Conservation (phyloP, 2,113 vertebrate genomes). For the Gymnogyps californianus region DNA sequence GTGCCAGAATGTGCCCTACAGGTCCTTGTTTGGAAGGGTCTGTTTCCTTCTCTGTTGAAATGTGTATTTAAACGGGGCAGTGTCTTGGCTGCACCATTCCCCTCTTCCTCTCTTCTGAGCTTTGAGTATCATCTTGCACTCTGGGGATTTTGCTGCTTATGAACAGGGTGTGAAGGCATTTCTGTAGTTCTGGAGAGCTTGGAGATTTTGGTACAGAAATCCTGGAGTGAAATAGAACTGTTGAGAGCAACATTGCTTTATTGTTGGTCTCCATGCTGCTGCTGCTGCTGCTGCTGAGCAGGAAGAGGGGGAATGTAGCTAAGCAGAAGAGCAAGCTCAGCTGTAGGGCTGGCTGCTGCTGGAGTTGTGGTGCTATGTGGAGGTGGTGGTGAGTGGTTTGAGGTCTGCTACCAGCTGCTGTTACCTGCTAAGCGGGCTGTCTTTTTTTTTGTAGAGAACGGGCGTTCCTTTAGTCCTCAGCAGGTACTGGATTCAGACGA, state of each 20-base stretch:
- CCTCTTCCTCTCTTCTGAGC: background rate
- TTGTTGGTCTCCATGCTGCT: background rate
- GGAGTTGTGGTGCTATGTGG: background rate
- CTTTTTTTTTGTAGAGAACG: background rate
- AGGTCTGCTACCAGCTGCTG: background rate
- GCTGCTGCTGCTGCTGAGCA: background rate
- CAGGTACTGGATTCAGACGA: background rate
- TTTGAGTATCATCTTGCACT: background rate
- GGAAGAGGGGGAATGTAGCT: background rate
- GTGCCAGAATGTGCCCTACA: background rate
- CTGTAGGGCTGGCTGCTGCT: background rate
- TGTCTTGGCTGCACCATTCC: background rate
- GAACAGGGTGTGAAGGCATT: background rate
- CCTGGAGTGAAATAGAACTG: background rate
- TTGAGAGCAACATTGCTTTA: background rate
- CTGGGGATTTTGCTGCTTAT: background rate
- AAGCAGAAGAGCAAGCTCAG: background rate
- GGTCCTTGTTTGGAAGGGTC: background rate
- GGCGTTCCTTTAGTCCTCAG: background rate
- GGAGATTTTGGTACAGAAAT: background rate
- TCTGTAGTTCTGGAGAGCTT: background rate
- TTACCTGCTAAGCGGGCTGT: background rate
- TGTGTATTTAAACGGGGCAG: background rate
- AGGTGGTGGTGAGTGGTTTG: background rate
- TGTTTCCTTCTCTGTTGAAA: background rate